Conservation (phyloP, 2,797 vertebrate species). For the Xenops minutus region DNA sequence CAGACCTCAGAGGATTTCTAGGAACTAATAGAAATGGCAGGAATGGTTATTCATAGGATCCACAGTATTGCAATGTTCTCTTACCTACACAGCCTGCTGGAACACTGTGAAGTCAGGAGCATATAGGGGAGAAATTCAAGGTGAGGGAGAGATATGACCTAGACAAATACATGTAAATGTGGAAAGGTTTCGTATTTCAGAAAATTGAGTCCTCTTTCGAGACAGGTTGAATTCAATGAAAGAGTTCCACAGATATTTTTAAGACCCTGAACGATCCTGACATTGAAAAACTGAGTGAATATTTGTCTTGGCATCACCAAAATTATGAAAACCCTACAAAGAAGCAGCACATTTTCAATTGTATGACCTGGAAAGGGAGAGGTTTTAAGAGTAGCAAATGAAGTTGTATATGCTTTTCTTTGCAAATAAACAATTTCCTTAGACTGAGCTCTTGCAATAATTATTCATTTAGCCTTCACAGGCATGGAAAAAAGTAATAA, state of each 20-base stretch:
- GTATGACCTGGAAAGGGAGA: background rate
- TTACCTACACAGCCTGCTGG: background rate
- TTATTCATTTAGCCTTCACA: background rate
- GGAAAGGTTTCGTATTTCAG: background rate
- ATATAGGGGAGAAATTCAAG: background rate
- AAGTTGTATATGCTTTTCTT: background rate
- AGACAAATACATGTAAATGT: background rate
- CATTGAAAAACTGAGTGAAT: background rate
- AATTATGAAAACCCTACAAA: background rate
- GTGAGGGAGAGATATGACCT: fast-evolving
- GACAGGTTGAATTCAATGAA: background rate
- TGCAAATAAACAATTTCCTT: background rate
- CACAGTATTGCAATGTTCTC: background rate
- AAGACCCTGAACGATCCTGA: background rate
- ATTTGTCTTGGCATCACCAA: background rate
- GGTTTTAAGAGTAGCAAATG: background rate
- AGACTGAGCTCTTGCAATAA: background rate
- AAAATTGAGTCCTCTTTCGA: background rate
- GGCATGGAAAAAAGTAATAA: background rate
- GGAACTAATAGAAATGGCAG: background rate
- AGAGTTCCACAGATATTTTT: background rate
- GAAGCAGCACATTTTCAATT: background rate
- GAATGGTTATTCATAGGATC: background rate
- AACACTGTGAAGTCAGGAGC: background rate
- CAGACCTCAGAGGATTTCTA: background rate